Conservation (phyloP, 2,888 invertebrate species). For the Brenthis daphne region DNA sequence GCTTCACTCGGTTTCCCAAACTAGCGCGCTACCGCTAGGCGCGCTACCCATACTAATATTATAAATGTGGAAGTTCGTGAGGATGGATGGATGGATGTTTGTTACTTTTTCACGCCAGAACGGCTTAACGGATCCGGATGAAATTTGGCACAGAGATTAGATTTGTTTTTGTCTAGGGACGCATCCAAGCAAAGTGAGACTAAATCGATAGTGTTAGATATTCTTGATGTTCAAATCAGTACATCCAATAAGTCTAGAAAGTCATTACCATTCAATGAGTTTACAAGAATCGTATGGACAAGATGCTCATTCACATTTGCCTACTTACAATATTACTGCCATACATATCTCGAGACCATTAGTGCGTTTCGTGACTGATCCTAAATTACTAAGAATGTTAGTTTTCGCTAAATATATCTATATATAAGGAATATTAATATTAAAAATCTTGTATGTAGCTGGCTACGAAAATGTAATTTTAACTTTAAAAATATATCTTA, state of each 20-base stretch:
- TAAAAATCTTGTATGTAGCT: neutral
- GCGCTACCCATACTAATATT: too few relatives aligned
- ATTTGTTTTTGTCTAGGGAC: too few relatives aligned
- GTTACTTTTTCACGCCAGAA: too few relatives aligned
- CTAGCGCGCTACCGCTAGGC: too few relatives aligned
- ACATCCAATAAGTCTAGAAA: slow-evolving; percentile 12
- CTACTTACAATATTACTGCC: slow-evolving; percentile 29
- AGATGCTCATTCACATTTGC: slow-evolving; percentile 29
- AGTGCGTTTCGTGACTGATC: slow-evolving; percentile 15
- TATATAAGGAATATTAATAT: neutral
- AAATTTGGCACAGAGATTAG: too few relatives aligned
- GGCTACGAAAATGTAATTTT: too few relatives aligned
- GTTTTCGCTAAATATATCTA: slow-evolving; percentile 3
- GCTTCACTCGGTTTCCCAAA: too few relatives aligned
- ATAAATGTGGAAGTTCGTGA: too few relatives aligned
- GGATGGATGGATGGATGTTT: too few relatives aligned
- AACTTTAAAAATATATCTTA: too few relatives aligned
- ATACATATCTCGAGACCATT: slow-evolving; percentile 33
- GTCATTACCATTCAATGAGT: slow-evolving; percentile 12
- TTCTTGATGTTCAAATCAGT: neutral
- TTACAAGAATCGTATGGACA: slow-evolving; percentile 24
- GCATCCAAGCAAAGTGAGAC: neutral
- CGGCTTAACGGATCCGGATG: too few relatives aligned
- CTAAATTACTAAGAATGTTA: neutral
- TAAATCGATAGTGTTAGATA: neutral